These are phyloP conservation scores for Antheraea mylitta DNA, from an alignment of 1,140 invertebrate species.

Conservation along the genomic window DNA sequence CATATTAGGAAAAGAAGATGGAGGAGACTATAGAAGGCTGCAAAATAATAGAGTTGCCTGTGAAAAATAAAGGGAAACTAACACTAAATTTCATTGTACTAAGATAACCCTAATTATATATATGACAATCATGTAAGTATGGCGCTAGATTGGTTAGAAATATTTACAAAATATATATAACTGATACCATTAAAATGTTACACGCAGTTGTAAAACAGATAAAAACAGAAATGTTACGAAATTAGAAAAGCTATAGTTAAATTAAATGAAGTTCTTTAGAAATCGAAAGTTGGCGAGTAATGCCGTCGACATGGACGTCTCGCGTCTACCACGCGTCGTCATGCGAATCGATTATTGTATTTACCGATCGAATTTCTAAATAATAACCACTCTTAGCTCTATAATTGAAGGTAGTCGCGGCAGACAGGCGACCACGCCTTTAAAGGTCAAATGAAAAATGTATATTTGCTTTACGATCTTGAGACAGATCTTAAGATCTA, in stretches of 20 bases:
- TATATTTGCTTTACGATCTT: neutral
- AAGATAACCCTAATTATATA: too few species aligned
- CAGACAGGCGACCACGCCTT: conserved; percentile 32
- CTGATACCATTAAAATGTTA: too few species aligned
- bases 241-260: neutral
- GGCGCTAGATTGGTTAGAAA: too few species aligned
- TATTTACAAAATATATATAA: too few species aligned
- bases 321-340: conserved; percentile 32
- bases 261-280: conserved; percentile 8
- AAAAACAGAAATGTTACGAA: too few species aligned
- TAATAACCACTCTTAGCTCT: conserved; percentile 51
- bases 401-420: conserved; percentile 54
- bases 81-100: too few species aligned
- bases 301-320: conserved; percentile 13
- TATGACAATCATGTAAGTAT: too few species aligned
- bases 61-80: too few species aligned
- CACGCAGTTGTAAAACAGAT: too few species aligned
- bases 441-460: neutral
- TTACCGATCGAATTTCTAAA: conserved; percentile 56
- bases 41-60: too few species aligned
- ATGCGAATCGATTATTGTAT: conserved; percentile 56
- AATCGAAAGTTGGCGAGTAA: conserved; percentile 29
- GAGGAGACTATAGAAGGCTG: too few species aligned
- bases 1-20: too few species aligned
- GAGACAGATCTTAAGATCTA: neutral